Percentiles rank a stretch among this genome's conserved stretches.
phyloP scores from a whole-genome alignment of 1,140 invertebrate genomes.

The Venustaconcha ellipsiformis region DNA sequence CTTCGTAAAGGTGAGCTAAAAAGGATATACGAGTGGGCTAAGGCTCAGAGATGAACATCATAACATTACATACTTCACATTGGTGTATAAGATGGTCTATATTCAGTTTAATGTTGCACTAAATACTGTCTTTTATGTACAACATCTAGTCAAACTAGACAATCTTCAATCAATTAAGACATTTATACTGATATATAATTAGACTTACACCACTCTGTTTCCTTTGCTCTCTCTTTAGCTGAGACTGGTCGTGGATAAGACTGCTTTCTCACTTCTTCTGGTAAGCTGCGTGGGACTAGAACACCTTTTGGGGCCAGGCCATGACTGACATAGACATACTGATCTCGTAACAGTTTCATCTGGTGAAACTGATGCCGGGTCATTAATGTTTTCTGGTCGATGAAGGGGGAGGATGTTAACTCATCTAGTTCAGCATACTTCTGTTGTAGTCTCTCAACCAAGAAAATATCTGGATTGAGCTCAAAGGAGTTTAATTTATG shows the following conservation, averaged over 20 bases:
- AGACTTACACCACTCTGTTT: background rate
- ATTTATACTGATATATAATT: slow-evolving; percentile 1
- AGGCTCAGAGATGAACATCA: no score
- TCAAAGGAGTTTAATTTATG: slow-evolving; percentile 22
- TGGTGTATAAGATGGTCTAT: background rate
- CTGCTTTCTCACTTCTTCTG: slow-evolving; percentile 21
- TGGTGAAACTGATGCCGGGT: slow-evolving; percentile 33
- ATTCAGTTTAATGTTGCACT: background rate
- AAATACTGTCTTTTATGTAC: background rate
- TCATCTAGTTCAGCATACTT: slow-evolving; percentile 35
- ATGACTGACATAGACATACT: slow-evolving; percentile 30
- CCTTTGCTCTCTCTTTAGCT: slow-evolving; percentile 1
- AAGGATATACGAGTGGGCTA: no score
- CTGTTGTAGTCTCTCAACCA: slow-evolving; percentile 33
- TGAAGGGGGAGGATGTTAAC: slow-evolving; percentile 23
- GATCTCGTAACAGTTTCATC: slow-evolving; percentile 35
- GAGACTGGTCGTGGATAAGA: slow-evolving; percentile 8
- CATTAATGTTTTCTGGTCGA: slow-evolving; percentile 28
- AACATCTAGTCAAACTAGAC: background rate
- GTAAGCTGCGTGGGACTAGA: slow-evolving; percentile 28
- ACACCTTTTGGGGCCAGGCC: slow-evolving; percentile 20
- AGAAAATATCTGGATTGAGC: slow-evolving; percentile 20
- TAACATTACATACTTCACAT: no score
- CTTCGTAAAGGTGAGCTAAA: no score
- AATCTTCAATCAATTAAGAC: slow-evolving; percentile 9